Percentiles rank a stretch among this genome's conserved stretches.
Conservation (phyloP, 2,797 vertebrate genomes). For the Okamejei kenojei region DNA sequence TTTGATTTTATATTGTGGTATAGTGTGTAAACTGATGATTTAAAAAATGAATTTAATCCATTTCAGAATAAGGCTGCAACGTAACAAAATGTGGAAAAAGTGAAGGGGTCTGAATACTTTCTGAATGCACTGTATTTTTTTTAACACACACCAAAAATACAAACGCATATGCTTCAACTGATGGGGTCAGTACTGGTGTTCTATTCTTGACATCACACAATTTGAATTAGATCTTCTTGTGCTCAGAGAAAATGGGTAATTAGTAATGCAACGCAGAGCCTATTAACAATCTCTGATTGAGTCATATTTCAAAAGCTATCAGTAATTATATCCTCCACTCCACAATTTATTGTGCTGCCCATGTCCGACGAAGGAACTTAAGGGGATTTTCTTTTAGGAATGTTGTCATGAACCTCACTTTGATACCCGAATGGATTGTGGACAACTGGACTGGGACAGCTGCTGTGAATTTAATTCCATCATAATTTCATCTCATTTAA, state of each 20-base stretch:
- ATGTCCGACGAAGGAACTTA: no score
- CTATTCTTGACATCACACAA: not conserved
- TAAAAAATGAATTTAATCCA: no score
- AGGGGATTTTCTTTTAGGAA: no score
- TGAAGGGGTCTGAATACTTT: no score
- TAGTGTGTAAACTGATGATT: no score
- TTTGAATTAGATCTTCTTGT: not conserved
- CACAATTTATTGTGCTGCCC: not conserved
- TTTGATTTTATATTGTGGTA: no score
- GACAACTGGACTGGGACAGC: not conserved
- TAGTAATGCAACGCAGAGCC: not conserved
- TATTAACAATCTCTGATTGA: not conserved
- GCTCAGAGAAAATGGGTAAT: not conserved
- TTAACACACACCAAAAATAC: not conserved
- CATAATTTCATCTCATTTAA: not conserved
- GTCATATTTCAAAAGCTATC: not conserved
- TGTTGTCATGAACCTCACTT: not conserved
- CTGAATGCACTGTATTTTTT: not conserved
- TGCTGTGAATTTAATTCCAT: not conserved
- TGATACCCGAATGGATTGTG: not conserved
- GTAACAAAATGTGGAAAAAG: no score
- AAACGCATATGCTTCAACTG: not conserved
- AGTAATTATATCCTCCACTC: not conserved
- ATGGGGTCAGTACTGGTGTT: not conserved
- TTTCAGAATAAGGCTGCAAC: no score